Evolutionary conservation across 2,113 vertebrate genomes (phyloP).

Genomic region (Tetrax tetrax): DNA sequence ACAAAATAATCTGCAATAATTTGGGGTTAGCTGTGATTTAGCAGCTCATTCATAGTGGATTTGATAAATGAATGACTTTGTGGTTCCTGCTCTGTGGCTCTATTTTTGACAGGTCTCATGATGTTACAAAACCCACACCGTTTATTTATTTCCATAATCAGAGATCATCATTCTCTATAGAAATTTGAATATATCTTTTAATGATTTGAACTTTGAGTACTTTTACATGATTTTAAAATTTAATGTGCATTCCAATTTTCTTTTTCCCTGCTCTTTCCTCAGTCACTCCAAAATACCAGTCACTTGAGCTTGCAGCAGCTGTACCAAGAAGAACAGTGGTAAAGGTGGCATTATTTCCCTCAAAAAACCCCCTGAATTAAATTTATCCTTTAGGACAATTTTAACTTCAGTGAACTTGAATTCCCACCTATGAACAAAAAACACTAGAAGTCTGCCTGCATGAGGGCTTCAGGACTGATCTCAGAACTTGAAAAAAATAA

Average conservation of each 20-base stretch:
- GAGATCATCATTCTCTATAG: neutral
- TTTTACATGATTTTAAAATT: neutral
- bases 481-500: neutral
- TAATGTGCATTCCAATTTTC: neutral
- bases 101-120: neutral
- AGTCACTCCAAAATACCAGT: neutral
- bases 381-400: neutral
- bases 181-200: neutral
- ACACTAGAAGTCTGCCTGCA: neutral
- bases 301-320: neutral
- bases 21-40: neutral
- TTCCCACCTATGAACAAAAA: neutral
- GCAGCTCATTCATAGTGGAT: neutral
- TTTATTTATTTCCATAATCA: neutral
- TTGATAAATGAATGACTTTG: neutral
- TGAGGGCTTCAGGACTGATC: neutral
- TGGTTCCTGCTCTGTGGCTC: neutral
- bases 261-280: neutral
- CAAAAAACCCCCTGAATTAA: neutral
- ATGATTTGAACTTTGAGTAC: neutral
- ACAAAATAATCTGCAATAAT: neutral
- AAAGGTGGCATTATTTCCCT: neutral
- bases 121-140: neutral
- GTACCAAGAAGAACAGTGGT: neutral
- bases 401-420: neutral